Base-by-base conservation (phyloP, 2,797 vertebrate genomes). In the Gallirallus australis region DNA sequence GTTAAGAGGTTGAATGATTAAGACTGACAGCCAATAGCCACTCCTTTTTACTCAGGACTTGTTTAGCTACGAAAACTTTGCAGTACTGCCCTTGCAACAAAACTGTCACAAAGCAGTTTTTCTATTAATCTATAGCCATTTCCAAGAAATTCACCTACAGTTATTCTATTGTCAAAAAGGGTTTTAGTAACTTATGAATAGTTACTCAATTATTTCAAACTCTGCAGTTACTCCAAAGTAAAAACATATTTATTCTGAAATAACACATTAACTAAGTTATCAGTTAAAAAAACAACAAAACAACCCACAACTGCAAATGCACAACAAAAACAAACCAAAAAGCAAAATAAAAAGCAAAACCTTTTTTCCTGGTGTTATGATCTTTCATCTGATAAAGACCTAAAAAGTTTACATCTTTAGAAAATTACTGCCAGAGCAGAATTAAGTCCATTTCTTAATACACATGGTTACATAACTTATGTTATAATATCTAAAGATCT, bases 301-400 rank as follows among this genome's bases (percentile, higher is more conserved):
- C 47, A 48, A 48, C 47, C 21, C 42, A 45, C 42, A 45, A 45
- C 42, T 45, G 42, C 80, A 64, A 64, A 48, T 21, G 33, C 48
- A 28, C 64, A 52, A 45, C 4, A 48, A 76, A 56, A 50, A 7
- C 13, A 50, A 50, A 27, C 25, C 48, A 50, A 50, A 39, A 71
- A 61, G 11, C 1, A 15, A 75, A 82, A 77, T 19, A 42, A 75
- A 91, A 76, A 78, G 11, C 9, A 84, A 83, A 56, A 17, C 6
- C 8, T 23, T 59, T 69, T 37, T 7, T 27, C 1, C 47, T 48
- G 0, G 1, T 37, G 13, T 88, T 59, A 64, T 0, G 70, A 53
- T 50, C 19, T 80, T 76, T 80, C 60, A 39, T 50, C 23, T 66
- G 42, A 54, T 12, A 15, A 82, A 40, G 27, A 39, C 27, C 42